Base-by-base conservation (phyloP, 2,797 vertebrate species). In the Melanotaenia maccullochi region DNA sequence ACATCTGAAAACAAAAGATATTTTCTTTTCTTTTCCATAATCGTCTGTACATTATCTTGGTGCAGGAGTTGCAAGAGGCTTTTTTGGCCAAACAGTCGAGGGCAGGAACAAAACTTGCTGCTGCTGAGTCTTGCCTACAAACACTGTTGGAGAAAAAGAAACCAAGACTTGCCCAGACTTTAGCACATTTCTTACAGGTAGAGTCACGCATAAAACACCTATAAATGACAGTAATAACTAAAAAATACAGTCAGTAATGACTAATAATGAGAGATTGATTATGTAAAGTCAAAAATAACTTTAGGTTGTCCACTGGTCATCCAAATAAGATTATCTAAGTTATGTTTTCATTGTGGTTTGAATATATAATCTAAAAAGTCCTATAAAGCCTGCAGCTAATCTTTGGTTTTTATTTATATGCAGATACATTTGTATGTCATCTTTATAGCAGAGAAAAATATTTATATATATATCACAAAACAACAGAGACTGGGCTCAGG, bases 61-160 rank as follows among this genome's bases (percentile, higher is more conserved):
- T 12, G 49, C 84, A 99, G 98, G 96, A 98, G 56, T 87, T 99
- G 5, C 96, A 96, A 28, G 90, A 92, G 79, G 92, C 91, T 4
- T 95, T 97, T 85, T 80, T 94, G 47, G 85, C 86, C 66, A 62
- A 66, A 0, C 89, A 93, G 79, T 72, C 87, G 0, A 73, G 89
- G 62, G 85, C 62, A 71, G 65, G 59, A 65, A 58, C 60, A 40
- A 51, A 85, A 40, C 52, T 82, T 13, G 60, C 91, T 24, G 88
- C 92, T 54, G 94, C 93, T 40, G 81, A 95, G 76, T 94, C 95
- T 56, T 93, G 92, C 57, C 90, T 99, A 55, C 87, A 78, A 72
- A 92, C 92, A 24, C 90, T 96, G 71, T 75, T 99, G 81, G 92
- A 93, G 62, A 91, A 79, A 67, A 93, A 83, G 62, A 84, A 93